Conservation (phyloP, 2,797 vertebrate genomes). For the Spinibarbus caldwelli region DNA sequence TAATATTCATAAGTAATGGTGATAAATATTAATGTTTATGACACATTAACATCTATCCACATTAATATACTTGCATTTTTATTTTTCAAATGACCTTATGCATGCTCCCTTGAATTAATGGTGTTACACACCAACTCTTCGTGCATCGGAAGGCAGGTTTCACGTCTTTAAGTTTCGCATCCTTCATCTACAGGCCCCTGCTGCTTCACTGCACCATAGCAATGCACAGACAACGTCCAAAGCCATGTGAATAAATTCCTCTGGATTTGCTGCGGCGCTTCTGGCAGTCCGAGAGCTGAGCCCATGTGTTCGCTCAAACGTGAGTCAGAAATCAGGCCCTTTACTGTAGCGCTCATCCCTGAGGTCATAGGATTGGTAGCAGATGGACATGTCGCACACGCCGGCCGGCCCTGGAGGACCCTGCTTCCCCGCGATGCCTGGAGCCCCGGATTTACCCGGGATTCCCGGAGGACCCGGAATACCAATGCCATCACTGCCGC, state of each 20-base stretch:
- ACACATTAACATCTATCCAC: background rate
- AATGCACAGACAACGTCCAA: background rate
- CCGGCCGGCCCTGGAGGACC: constrained; percentile 75
- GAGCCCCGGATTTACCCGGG: constrained; percentile 75
- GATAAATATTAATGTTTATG: constrained; percentile 14
- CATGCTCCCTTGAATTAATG: background rate
- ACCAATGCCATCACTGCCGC: constrained; percentile 77
- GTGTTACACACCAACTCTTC: no score
- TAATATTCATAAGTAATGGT: background rate
- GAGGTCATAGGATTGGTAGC: constrained; percentile 79
- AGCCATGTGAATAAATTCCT: constrained; percentile 15
- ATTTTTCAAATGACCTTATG: background rate
- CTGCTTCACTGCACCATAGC: background rate
- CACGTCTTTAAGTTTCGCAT: background rate
- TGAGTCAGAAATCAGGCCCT: constrained; percentile 78
- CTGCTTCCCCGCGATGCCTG: constrained; percentile 76
- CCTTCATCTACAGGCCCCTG: background rate
- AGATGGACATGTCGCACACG: constrained; percentile 80
- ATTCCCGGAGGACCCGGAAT: constrained; percentile 76
- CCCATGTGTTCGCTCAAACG: constrained; percentile 12
- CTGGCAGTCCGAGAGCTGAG: constrained; percentile 11
- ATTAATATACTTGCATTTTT: background rate
- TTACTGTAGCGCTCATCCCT: constrained; percentile 81
- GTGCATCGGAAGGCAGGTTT: background rate
- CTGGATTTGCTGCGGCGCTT: background rate